Evolutionary conservation across 2,113 vertebrate species (phyloP), one percentile per base, ranked within the genome.

Genomic region (Saguinus midas): DNA sequence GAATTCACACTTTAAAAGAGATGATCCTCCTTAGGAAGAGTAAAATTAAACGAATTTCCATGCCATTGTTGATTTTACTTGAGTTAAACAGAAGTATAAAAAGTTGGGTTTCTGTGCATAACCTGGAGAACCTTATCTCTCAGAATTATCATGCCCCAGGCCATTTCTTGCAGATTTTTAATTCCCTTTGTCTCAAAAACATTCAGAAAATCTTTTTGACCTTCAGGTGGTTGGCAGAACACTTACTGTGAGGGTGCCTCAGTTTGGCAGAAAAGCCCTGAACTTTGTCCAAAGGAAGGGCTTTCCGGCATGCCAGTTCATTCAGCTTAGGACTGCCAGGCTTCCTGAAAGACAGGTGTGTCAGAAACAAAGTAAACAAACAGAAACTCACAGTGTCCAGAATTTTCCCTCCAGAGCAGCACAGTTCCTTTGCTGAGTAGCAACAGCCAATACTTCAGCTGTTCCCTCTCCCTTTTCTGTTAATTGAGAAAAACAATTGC

Each of bases 191-290:
- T 48, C 72, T 70, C 35, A 50, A 48, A 86, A 87, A 40, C n/a
- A 91, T 91, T 55, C 64, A 32, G 9, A 88, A 82, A 72, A 84
- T 70, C 12, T 52, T n/a, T 90, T 93, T 95, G 79, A 87, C 87
- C 43, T 90, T 91, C 92, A 85, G 17, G 27, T 87, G 20, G 13
- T 21, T 75, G 84, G 55, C 75, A 91, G 58, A 93, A 95, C 35
- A 93, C 37, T 23, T 0, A 3, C 45, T 29, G 27, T 55, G 18
- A 83, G 68, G 14, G 27, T 11, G 83, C 27, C 45, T 78, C 40
- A 12, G 64, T 80, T 84, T 80, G 75, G 40, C 61, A 84, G n/a
- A 50, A 95, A 72, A 95, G 20, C 40, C 35, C 27, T 23, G 21
- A 86, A 40, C 35, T 96, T 96, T 92, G 37, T 50, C 23, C 43